Percentiles rank a stretch among this genome's conserved stretches.
Conservation (phyloP, 2,888 invertebrate species). For the Alsophila aescularia region DNA sequence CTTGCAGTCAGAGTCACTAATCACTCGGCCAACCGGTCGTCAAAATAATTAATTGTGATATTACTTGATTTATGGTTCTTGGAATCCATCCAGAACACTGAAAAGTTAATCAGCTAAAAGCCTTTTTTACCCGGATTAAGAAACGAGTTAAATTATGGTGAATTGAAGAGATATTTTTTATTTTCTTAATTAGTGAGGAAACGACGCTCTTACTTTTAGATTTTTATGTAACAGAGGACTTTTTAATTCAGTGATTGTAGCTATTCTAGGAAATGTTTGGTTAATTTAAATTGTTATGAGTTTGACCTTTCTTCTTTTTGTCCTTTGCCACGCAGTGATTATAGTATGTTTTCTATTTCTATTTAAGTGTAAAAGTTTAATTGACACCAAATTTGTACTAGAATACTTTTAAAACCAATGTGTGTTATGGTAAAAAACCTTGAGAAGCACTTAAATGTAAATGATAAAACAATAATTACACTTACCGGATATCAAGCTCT, state of each 20-base stretch:
- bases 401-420: too few species aligned
- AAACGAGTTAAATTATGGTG: slow-evolving; percentile 74
- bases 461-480: slow-evolving; percentile 9
- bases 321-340: too few species aligned
- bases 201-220: slow-evolving; percentile 19
- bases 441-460: not conserved
- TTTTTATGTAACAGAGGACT: slow-evolving; percentile 11
- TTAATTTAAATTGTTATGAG: not conserved
- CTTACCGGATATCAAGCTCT: slow-evolving; percentile 71
- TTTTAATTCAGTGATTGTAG: slow-evolving; percentile 15
- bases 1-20: too few species aligned
- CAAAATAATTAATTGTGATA: too few species aligned
- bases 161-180: slow-evolving; percentile 64
- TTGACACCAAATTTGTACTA: too few species aligned
- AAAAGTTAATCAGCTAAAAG: slow-evolving; percentile 82
- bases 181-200: slow-evolving; percentile 55
- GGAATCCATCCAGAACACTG: slow-evolving; percentile 71
- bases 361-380: too few species aligned
- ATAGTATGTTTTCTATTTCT: too few species aligned
- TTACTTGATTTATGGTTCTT: slow-evolving; percentile 72
- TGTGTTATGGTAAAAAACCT: not conserved
- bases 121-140: slow-evolving; percentile 61
- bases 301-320: too few species aligned
- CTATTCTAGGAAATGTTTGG: too few species aligned
- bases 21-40: too few species aligned